These are phyloP conservation scores for Acleris laterana DNA, from an alignment of 2,888 invertebrate species.

Conservation along the genomic window DNA sequence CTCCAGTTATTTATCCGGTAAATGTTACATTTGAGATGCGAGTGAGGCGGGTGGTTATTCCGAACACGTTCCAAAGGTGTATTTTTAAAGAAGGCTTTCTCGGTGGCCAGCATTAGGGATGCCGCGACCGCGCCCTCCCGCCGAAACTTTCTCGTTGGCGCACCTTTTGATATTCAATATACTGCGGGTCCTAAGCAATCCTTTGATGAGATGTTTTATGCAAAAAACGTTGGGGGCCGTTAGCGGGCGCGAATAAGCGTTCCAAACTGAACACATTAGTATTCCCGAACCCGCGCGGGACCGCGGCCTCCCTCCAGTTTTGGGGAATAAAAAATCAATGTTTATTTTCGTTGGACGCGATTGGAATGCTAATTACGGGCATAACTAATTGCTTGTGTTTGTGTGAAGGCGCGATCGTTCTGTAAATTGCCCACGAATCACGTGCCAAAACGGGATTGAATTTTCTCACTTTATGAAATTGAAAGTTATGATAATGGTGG, in stretches of 20 bases:
- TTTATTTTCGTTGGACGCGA: conserved; percentile 78
- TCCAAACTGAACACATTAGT: conserved; percentile 83
- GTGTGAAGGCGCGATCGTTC: conserved; percentile 64
- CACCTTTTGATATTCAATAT: conserved; percentile 85
- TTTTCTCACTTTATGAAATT: conserved; percentile 46
- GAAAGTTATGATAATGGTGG: conserved; percentile 27
- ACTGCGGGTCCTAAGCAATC: conserved; percentile 80
- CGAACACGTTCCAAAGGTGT: conserved; percentile 78
- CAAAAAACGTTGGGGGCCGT: conserved; percentile 82
- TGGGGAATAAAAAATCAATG: conserved; percentile 84
- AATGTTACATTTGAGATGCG: conserved; percentile 51
- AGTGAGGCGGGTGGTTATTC: conserved; percentile 69
- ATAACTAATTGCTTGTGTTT: conserved; percentile 78
- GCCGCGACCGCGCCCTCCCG: conserved; percentile 65
- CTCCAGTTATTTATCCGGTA: conserved; percentile 46
- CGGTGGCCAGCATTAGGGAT: conserved; percentile 75
- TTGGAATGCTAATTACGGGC: conserved; percentile 79
- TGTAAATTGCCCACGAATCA: conserved; percentile 53
- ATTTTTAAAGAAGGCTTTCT: conserved; percentile 81
- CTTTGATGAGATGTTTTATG: conserved; percentile 85
- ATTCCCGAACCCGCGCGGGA: conserved; percentile 71
- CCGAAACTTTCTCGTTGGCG: conserved; percentile 75
- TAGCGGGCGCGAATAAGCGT: conserved; percentile 81
- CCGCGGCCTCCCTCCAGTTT: conserved; percentile 70
- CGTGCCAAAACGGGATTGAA: conserved; percentile 51